Evolutionary conservation across 2,888 invertebrate species (phyloP), one percentile per base, ranked within the genome.

Genomic region (Lepeophtheirus nordmannii): DNA sequence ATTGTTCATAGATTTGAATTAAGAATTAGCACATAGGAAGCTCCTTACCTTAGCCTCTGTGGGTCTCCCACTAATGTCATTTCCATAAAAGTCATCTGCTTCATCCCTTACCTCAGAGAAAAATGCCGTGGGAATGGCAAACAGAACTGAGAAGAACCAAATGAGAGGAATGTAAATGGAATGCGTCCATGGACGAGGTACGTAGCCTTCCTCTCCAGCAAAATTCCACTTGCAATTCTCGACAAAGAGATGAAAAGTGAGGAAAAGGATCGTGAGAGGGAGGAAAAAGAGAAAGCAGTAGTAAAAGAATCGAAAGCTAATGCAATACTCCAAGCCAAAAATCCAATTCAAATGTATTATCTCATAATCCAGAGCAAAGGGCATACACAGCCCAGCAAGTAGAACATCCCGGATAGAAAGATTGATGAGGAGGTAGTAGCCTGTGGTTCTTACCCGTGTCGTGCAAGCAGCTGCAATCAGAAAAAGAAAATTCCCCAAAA

Each of bases 161-260:
- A 66, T 66, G 40, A 66, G 59, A 1, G 60, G 40, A 30, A 66
- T 66, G 66, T 61, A 66, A 23, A 66, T 30, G 66, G 60, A 58
- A 41, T 66, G 66, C 10, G 66, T 17, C 66, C 66, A 66, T 10
- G 66, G 66, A 12, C 66, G 66, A 3, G 59, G 46, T 14, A 66
- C 66, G 11, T 17, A 40, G n/a, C 58, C 66, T 23, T 58, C 58
- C 38, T 66, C 66, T 3, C 58, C 66, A 22, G 66, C 58, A 40
- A 66, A 60, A 60, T 66, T 66, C 66, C 66, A 66, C 60, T 66
- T 66, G 66, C 66, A 66, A 60, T 66, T 66, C 37, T 66, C 66
- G 10, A 59, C 66, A 41, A 66, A 66, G 23, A 66, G 60, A 23
- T 66, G 66, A 22, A 17, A 66, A 8, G 66, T 39, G 20, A 66